Evolutionary conservation across 2,113 vertebrate genomes (phyloP).

Genomic region (Argyrosomus japonicus): DNA sequence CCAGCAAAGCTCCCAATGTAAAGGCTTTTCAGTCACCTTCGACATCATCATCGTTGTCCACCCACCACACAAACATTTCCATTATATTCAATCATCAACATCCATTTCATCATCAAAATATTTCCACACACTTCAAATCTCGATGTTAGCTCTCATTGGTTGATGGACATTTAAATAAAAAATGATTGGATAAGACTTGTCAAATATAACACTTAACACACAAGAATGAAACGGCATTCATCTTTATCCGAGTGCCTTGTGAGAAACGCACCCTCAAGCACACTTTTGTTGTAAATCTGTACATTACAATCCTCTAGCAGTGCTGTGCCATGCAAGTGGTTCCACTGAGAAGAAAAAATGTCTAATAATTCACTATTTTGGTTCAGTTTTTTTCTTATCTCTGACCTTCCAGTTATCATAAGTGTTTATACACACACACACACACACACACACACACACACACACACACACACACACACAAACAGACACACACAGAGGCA

Average conservation of each 20-base stretch:
- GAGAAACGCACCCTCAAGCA: constrained; percentile 24
- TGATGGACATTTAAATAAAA: constrained; percentile 6
- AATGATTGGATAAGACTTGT: constrained; percentile 28
- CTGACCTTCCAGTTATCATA: constrained; percentile 51
- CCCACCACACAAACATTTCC: constrained; percentile 28
- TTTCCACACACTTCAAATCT: constrained; percentile 39
- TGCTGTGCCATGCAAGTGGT: constrained; percentile 38
- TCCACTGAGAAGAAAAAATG: constrained; percentile 40
- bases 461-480: constrained; percentile 14
- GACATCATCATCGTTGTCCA: constrained; percentile 38
- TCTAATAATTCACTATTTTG: constrained; percentile 45
- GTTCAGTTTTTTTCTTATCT: constrained; percentile 51
- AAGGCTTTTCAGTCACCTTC: constrained; percentile 62
- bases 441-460: constrained; percentile 7
- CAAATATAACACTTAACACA: constrained; percentile 24
- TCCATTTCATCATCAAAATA: constrained; percentile 23
- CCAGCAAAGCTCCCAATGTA: constrained; percentile 50
- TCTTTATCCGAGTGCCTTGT: constrained; percentile 16
- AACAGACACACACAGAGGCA: constrained; percentile 25
- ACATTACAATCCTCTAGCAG: constrained; percentile 31
- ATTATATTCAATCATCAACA: constrained; percentile 28
- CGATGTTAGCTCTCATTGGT: constrained; percentile 44
- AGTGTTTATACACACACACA: constrained; percentile 25
- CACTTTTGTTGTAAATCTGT: constrained; percentile 27
- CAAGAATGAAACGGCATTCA: neutral